These are phyloP conservation scores for Silurus glanis DNA, from an alignment of 2,113 vertebrate genomes.

Conservation along the genomic window DNA sequence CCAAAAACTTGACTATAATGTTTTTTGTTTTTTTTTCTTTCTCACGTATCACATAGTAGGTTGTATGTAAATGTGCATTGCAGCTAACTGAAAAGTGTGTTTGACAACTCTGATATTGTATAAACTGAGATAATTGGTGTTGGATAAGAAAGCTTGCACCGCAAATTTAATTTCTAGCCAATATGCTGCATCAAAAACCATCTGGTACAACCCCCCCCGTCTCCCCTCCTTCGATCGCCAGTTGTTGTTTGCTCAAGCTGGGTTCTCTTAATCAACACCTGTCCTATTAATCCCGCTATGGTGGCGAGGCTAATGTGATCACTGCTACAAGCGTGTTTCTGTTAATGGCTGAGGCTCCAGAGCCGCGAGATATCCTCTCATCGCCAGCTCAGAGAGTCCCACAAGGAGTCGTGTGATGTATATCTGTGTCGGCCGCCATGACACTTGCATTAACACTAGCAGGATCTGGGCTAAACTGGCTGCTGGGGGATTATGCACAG, in stretches of 20 bases:
- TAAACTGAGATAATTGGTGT: conserved; percentile 56
- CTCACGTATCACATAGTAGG: not conserved
- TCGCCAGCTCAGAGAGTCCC: conserved; percentile 59
- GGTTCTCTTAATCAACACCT: conserved; percentile 67
- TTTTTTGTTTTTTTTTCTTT: not conserved
- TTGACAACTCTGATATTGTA: conserved; percentile 49
- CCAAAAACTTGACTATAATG: not conserved
- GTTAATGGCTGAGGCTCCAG: conserved; percentile 51
- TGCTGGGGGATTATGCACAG: conserved; percentile 48
- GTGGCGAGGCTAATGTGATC: conserved; percentile 61
- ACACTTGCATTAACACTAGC: conserved; percentile 69
- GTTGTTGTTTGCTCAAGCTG: conserved; percentile 59
- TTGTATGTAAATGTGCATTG: conserved; percentile 4
- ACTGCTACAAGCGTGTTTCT: conserved; percentile 52
- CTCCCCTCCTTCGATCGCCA: conserved; percentile 44
- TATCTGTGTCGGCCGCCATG: conserved; percentile 64
- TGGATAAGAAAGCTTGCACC: conserved; percentile 57
- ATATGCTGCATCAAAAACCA: conserved; percentile 68
- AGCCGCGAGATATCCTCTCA: conserved; percentile 40
- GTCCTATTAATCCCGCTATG: conserved; percentile 72
- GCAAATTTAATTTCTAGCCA: conserved; percentile 72
- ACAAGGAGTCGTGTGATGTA: conserved; percentile 66
- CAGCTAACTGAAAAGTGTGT: conserved; percentile 41
- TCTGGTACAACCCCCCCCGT: conserved; percentile 60
- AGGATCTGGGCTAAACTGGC: conserved; percentile 71